Evolutionary conservation across 1,140 invertebrate species (phyloP).

Genomic region (Eumaeus atala): DNA sequence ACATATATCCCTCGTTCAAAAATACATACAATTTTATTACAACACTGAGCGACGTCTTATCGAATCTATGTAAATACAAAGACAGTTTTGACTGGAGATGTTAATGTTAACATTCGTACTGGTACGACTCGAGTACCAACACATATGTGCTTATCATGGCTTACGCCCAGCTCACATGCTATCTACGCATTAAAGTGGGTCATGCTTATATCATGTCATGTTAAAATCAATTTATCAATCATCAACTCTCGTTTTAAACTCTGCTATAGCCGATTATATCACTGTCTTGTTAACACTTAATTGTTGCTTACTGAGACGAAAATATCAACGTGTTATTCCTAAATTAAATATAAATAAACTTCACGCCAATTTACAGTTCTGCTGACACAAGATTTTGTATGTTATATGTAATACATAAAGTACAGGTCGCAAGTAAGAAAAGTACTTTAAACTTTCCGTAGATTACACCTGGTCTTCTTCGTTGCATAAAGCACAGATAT

Average conservation of each 20-base stretch:
- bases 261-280: slow-evolving; percentile 8
- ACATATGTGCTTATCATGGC: slow-evolving; percentile 1
- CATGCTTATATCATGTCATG: slow-evolving; percentile 8
- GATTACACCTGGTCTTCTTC: too few species aligned
- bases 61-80: background rate
- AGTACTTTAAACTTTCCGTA: too few species aligned
- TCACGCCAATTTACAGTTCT: too few species aligned
- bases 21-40: background rate
- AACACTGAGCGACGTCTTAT: background rate
- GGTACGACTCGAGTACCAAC: background rate
- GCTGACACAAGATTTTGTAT: too few species aligned
- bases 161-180: background rate
- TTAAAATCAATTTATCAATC: slow-evolving; percentile 6
- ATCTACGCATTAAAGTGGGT: slow-evolving; percentile 1
- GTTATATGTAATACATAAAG: slow-evolving; percentile 4
- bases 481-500: too few species aligned
- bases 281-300: slow-evolving; percentile 8
- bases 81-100: background rate
- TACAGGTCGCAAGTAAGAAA: background rate
- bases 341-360: slow-evolving; percentile 9
- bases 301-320: slow-evolving; percentile 1
- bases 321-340: background rate
- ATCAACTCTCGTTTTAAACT: background rate
- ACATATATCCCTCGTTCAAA: background rate
- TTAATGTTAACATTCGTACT: background rate